A percentile compares a stretch with the other conserved stretches of the same genome.
Conservation (phyloP, 2,113 vertebrate species). For the Carlito syrichta region DNA sequence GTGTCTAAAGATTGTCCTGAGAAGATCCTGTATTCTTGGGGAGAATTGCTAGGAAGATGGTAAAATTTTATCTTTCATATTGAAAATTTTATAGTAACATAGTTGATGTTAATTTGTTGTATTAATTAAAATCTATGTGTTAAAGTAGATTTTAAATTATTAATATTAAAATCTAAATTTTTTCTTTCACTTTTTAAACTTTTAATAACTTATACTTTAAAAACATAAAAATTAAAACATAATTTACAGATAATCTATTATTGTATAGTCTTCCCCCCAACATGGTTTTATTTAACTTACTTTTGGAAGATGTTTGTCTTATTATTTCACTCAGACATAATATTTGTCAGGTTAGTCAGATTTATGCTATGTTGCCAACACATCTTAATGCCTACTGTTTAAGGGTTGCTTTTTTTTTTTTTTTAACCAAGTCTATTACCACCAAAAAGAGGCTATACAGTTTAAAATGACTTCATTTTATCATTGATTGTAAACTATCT, state of each 20-base stretch:
- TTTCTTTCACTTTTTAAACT: too few relatives aligned
- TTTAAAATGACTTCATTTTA: not conserved
- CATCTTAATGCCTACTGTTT: not conserved
- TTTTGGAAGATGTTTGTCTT: constrained; percentile 30
- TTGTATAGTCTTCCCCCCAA: not conserved
- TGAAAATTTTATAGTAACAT: constrained; percentile 39
- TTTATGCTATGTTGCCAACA: not conserved
- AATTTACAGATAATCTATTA: not conserved
- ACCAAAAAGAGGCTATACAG: not conserved
- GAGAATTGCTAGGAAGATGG: constrained; percentile 95
- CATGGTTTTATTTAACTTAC: constrained; percentile 21
- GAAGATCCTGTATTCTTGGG: constrained; percentile 98
- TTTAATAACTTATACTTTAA: not conserved
- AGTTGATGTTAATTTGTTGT: constrained; percentile 28
- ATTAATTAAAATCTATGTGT: not conserved
- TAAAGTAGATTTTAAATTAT: not conserved
- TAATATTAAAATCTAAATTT: not conserved
- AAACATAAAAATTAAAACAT: not conserved
- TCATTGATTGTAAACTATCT: not conserved
- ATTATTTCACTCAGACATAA: not conserved
- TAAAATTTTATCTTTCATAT: constrained; percentile 78
- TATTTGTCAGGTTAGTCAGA: not conserved
- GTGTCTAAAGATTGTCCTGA: constrained; percentile 99
- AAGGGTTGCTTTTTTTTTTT: not conserved
- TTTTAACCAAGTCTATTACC: not conserved